Evolutionary conservation across 2,888 invertebrate genomes (phyloP).

Genomic region (Scaptomyza flava): DNA sequence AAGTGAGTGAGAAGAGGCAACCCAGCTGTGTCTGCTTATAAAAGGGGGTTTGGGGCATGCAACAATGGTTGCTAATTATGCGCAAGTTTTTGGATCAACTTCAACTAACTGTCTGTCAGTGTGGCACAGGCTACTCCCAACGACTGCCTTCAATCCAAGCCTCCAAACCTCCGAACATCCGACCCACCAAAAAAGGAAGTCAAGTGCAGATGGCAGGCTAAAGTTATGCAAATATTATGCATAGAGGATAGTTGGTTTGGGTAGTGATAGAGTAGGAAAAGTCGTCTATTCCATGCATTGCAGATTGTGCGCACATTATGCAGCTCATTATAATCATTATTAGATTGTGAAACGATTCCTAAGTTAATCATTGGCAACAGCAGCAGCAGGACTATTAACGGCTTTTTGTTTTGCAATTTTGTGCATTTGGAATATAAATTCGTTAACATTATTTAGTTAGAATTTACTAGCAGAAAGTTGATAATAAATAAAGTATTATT

Average conservation of each 20-base stretch:
- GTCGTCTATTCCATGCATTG: slow-evolving; percentile 12
- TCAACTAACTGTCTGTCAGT: slow-evolving; percentile 60
- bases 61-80: slow-evolving; percentile 74
- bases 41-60: slow-evolving; percentile 17
- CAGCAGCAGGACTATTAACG: background rate
- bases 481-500: too few relatives aligned
- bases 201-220: slow-evolving; percentile 39
- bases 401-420: background rate
- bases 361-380: slow-evolving; percentile 27
- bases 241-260: slow-evolving; percentile 5
- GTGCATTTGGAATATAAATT: too few relatives aligned
- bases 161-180: too few relatives aligned
- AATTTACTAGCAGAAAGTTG: too few relatives aligned
- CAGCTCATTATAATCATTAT: slow-evolving; percentile 54
- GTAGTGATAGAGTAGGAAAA: background rate
- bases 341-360: slow-evolving; percentile 12
- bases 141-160: too few relatives aligned
- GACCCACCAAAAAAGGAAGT: slow-evolving; percentile 15
- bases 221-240: slow-evolving; percentile 58
- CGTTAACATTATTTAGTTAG: too few relatives aligned
- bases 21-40: background rate
- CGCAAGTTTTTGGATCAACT: slow-evolving; percentile 73
- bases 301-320: slow-evolving; percentile 46
- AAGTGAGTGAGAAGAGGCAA: background rate
- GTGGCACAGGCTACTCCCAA: slow-evolving; percentile 25